phyloP scores from a whole-genome alignment of 2,797 vertebrate genomes.

The Lacerta viridis region DNA sequence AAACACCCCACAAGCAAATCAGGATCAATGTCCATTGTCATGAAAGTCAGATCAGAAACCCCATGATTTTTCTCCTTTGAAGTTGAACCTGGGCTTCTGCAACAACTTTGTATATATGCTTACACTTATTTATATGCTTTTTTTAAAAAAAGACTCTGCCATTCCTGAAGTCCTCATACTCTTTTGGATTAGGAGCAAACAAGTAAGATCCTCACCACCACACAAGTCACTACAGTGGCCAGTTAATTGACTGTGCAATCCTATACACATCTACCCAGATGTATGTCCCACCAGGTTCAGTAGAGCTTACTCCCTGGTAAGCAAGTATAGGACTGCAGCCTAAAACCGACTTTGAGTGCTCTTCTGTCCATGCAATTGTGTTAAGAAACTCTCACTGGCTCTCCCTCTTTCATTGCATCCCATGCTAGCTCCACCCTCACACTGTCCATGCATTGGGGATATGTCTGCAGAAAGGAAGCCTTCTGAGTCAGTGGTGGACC shows the following conservation, averaged over 20 bases:
- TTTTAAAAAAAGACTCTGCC: constrained; percentile 46
- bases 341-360: background rate
- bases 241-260: background rate
- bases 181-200: constrained; percentile 41
- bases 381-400: too few species aligned
- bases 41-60: background rate
- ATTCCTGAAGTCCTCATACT: constrained; percentile 35
- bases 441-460: too few species aligned
- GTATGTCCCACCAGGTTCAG: background rate
- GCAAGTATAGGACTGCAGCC: background rate
- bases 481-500: too few species aligned
- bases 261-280: background rate
- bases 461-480: too few species aligned
- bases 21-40: too few species aligned
- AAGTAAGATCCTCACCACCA: constrained; percentile 7
- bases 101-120: constrained; percentile 43
- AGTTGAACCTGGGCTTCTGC: background rate
- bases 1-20: too few species aligned
- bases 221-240: background rate
- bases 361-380: too few species aligned
- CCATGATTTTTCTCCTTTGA: constrained; percentile 44
- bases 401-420: too few species aligned
- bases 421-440: too few species aligned
- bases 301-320: background rate
- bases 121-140: constrained; percentile 61